Percentiles rank a stretch among this genome's conserved stretches.
These are phyloP conservation scores for Hesperia comma DNA, from an alignment of 2,888 invertebrate genomes.

Conservation along the genomic window DNA sequence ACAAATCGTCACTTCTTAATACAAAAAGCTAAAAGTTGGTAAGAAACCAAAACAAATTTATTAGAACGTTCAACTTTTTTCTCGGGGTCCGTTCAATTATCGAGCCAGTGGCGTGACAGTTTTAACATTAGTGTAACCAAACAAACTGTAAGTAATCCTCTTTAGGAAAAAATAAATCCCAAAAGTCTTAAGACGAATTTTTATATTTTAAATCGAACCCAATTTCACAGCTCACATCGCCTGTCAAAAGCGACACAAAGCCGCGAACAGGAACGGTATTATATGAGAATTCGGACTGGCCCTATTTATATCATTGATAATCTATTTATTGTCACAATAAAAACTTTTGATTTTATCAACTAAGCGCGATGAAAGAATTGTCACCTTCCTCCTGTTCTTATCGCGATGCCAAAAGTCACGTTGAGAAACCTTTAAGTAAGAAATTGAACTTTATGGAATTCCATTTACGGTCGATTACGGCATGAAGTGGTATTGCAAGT, in stretches of 20 bases:
- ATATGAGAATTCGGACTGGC: constrained; percentile 75
- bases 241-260: constrained; percentile 82
- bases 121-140: constrained; percentile 71
- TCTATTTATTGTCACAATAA: constrained; percentile 83
- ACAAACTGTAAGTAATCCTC: constrained; percentile 77
- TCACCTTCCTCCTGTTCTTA: constrained; percentile 74
- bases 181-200: constrained; percentile 72
- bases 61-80: constrained; percentile 21
- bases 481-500: constrained; percentile 45
- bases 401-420: constrained; percentile 80
- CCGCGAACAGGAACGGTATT: constrained; percentile 77
- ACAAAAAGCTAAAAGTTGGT: constrained; percentile 3
- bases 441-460: constrained; percentile 46
- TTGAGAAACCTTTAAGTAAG: constrained; percentile 33
- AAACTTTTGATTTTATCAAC: constrained; percentile 81
- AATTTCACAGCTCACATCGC: constrained; percentile 82
- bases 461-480: constrained; percentile 52
- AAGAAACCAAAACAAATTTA: constrained; percentile 16
- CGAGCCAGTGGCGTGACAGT: constrained; percentile 50
- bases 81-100: constrained; percentile 32
- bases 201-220: constrained; percentile 80
- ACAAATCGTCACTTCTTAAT: not conserved
- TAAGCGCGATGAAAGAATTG: constrained; percentile 77
- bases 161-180: constrained; percentile 66
- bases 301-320: constrained; percentile 82